These are phyloP conservation scores for Telmatochromis sp. DNA, from an alignment of 2,113 vertebrate genomes.

Conservation along the genomic window DNA sequence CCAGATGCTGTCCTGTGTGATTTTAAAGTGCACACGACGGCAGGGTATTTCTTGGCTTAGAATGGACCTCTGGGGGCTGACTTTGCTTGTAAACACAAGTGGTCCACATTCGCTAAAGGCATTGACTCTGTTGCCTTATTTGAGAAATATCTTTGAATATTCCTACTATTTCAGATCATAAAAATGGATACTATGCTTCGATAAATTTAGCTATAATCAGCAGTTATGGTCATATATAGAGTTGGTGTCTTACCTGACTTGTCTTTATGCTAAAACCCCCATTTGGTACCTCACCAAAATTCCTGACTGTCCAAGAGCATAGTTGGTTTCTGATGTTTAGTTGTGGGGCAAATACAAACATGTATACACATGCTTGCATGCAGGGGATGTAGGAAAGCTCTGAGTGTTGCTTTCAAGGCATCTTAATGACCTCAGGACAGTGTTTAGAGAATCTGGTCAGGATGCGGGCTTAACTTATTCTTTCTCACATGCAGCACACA, in stretches of 20 bases:
- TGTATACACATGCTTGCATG: not conserved
- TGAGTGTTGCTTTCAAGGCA: not conserved
- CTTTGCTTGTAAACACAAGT: not conserved
- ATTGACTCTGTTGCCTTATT: not conserved
- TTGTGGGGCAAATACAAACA: not conserved
- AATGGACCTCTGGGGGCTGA: not conserved
- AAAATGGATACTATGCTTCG: not conserved
- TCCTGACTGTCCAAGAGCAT: not conserved
- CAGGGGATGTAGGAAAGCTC: not conserved
- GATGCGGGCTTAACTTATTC: not conserved
- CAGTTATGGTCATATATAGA: not conserved
- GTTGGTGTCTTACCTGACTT: not conserved
- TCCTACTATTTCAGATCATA: not conserved
- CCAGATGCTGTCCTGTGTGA: slow-evolving; percentile 4
- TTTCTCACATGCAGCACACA: not conserved
- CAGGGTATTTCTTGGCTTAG: not conserved
- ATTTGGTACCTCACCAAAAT: not conserved
- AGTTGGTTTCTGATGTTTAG: not conserved
- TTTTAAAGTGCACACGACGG: not conserved
- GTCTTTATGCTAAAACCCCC: not conserved
- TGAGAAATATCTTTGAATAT: not conserved
- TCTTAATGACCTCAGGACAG: not conserved
- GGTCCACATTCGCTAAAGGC: not conserved
- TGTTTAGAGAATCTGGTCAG: not conserved
- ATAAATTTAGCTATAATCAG: not conserved